Percentiles rank a stretch among this genome's conserved stretches.
Conservation (phyloP, 2,113 vertebrate species). For the Tetrao urogallus region DNA sequence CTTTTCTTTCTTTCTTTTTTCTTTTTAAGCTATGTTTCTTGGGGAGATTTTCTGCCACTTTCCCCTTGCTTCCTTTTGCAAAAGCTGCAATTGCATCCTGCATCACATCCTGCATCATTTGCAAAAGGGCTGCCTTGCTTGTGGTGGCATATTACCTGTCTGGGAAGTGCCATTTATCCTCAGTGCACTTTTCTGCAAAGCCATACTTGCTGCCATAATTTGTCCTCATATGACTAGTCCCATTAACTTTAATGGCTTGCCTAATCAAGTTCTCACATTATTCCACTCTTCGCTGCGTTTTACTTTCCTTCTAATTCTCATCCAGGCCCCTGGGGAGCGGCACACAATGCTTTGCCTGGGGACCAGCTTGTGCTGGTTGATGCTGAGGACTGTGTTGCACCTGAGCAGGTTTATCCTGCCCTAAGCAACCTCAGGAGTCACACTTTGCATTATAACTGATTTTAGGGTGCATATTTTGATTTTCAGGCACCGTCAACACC, state of each 20-base stretch:
- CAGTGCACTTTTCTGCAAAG: background rate
- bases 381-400: background rate
- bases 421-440: background rate
- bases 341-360: background rate
- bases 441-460: background rate
- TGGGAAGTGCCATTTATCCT: background rate
- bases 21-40: background rate
- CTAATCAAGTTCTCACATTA: slow-evolving; percentile 31
- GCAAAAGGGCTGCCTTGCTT: background rate
- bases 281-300: background rate
- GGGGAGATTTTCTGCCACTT: background rate
- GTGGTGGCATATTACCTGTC: background rate
- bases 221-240: background rate
- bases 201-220: background rate
- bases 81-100: background rate
- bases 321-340: background rate
- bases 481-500: background rate
- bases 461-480: slow-evolving; percentile 18
- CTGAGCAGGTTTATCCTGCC: background rate
- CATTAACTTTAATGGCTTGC: slow-evolving; percentile 34
- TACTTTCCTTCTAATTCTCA: background rate
- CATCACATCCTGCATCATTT: background rate
- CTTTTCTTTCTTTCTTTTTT: too few relatives aligned
- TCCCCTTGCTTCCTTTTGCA: background rate
- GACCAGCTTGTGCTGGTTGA: background rate